Evolutionary conservation across 2,888 invertebrate species (phyloP), one percentile per base, ranked within the genome.

Genomic region (Tenthredo distinguenda): DNA sequence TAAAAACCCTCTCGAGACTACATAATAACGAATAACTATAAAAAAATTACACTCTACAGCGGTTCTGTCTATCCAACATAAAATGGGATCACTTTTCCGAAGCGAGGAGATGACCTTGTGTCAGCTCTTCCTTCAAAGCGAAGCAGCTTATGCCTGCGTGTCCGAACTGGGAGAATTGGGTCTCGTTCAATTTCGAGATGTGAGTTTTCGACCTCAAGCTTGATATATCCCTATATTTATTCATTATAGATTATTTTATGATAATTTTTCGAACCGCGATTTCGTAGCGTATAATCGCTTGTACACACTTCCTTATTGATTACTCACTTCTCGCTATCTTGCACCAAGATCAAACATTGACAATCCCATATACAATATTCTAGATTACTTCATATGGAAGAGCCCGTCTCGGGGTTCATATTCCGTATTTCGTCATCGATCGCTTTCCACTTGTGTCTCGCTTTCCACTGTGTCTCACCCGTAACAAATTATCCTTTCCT

Each of bases 21-120:
- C 15, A 50, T 15, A n/a, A n/a, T 26, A 47, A 55, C n/a, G 10
- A 55, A 74, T 74, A 40, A 21, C 4, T 74, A 47, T 47, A 5
- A 9, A 4, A n/a, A 43, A 74, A n/a, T 43, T 74, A 40, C 21
- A 74, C 21, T 74, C 72, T 43, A n/a, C 55, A 10, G 76, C 50
- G 10, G 62, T 62, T 62, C n/a, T 62, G n/a, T 81, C n/a, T 12
- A 81, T 62, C 40, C 62, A 15, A 37, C 37, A 47, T 82, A 94
- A 93, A 89, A 98, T 98, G 98, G 97, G 97, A 94, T 97, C 98
- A 93, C 95, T 99, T 93, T 99, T 99, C 94, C 96, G 99, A 90
- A 99, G 99, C 95, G 99, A 99, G 94, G 98, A 99, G 95, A 99
- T 99, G 99, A 97, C 98, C 92, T 96, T 99, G 94, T 99, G 99